Percentiles rank a stretch among this genome's conserved stretches.
Conservation (phyloP, 2,888 invertebrate species). For the Aphidoletes aphidimyza region DNA sequence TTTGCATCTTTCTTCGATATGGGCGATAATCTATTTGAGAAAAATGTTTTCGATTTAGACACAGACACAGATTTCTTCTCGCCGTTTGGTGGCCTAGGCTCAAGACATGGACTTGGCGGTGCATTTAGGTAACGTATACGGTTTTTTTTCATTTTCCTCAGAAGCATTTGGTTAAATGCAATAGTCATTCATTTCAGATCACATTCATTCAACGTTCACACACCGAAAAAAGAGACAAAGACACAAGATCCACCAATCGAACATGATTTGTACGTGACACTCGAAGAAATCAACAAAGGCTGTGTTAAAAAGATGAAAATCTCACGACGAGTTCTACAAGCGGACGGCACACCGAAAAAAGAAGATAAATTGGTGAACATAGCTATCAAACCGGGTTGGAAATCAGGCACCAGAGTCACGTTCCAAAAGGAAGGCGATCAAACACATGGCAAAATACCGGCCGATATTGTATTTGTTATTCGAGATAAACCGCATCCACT, state of each 20-base stretch:
- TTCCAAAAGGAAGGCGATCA: slow-evolving; percentile 98
- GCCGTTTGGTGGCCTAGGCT: slow-evolving; percentile 78
- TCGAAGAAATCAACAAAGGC: slow-evolving; percentile 95
- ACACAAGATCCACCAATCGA: slow-evolving; percentile 91
- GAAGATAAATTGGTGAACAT: slow-evolving; percentile 96
- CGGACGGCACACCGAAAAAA: slow-evolving; percentile 85
- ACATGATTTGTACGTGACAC: slow-evolving; percentile 89
- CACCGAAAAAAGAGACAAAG: slow-evolving; percentile 80
- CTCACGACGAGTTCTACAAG: slow-evolving; percentile 87
- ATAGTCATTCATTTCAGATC: no score
- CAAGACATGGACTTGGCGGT: slow-evolving; percentile 77
- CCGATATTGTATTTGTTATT: slow-evolving; percentile 97
- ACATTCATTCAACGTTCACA: slow-evolving; percentile 89
- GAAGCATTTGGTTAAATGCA: no score
- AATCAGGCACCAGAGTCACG: slow-evolving; percentile 97
- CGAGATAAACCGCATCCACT: slow-evolving; percentile 91
- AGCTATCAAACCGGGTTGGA: slow-evolving; percentile 97
- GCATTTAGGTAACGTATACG: slow-evolving; percentile 68
- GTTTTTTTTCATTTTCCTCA: neutral
- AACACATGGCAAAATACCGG: slow-evolving; percentile 91
- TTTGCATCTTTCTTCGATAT: slow-evolving; percentile 90
- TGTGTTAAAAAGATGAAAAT: slow-evolving; percentile 99
- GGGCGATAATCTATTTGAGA: slow-evolving; percentile 72
- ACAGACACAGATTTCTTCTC: slow-evolving; percentile 84
- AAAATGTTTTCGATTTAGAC: slow-evolving; percentile 78